phyloP scores from a whole-genome alignment of 2,888 invertebrate genomes.

The Vanessa cardui region DNA sequence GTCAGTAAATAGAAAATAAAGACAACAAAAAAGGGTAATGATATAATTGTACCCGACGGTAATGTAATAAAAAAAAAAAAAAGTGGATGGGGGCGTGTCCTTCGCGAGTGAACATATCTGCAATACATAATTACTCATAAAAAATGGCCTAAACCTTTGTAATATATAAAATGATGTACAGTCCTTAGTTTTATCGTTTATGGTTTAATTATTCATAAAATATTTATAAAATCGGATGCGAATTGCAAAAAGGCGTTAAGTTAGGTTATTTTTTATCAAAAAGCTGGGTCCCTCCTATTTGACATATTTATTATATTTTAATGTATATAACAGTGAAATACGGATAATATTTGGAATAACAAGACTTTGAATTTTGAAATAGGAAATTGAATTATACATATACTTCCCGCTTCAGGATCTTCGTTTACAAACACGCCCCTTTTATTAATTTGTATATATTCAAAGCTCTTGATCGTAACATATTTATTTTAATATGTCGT shows the following conservation, averaged over 20 bases:
- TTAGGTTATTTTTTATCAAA: neutral
- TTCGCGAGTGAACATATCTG: too few species aligned
- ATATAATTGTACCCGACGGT: too few species aligned
- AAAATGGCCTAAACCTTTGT: conserved; percentile 33
- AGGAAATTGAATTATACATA: too few species aligned
- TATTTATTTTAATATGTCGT: too few species aligned
- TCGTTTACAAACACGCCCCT: too few species aligned
- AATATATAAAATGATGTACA: conserved; percentile 32
- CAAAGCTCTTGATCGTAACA: too few species aligned
- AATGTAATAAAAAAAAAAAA: too few species aligned
- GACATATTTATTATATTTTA: neutral
- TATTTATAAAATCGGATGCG: conserved; percentile 11
- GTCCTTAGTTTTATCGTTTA: conserved; percentile 27
- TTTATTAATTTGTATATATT: neutral
- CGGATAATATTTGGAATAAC: neutral
- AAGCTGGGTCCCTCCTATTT: neutral
- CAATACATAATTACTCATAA: conserved; percentile 2
- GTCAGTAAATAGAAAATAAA: too few species aligned
- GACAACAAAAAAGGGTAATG: too few species aligned
- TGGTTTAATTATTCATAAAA: neutral
- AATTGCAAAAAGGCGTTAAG: neutral
- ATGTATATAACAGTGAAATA: conserved; percentile 6
- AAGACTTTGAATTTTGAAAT: neutral
- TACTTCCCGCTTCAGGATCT: too few species aligned
- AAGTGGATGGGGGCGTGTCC: too few species aligned